A percentile compares a stretch with the other conserved stretches of the same genome.
phyloP scores from a whole-genome alignment of 1,140 invertebrate species.

The Plutomurus gul region DNA sequence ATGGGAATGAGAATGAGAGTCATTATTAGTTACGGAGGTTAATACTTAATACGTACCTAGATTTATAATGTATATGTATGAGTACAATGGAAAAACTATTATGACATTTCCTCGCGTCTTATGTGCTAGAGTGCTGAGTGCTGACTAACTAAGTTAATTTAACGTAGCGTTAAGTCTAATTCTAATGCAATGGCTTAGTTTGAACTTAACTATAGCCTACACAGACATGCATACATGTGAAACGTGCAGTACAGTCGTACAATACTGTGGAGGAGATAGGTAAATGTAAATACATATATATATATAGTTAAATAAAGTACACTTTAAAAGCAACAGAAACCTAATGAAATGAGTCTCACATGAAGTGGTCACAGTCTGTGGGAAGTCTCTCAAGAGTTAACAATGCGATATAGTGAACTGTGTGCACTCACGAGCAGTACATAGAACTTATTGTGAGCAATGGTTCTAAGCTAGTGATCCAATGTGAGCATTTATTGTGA shows the following conservation, averaged over 20 bases:
- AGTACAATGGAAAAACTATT: constrained; percentile 25
- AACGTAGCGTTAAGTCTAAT: not conserved
- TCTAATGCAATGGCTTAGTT: not conserved
- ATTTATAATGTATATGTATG: not conserved
- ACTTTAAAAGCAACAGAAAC: constrained; percentile 1
- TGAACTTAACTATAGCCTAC: no score
- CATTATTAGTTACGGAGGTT: not conserved
- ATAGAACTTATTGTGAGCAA: no score
- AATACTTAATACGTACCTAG: not conserved
- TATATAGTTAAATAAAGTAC: constrained; percentile 5
- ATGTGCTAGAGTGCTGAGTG: not conserved
- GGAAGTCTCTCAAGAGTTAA: constrained; percentile 24
- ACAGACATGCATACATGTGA: no score
- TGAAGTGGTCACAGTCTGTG: constrained; percentile 24
- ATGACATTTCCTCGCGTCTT: constrained; percentile 25
- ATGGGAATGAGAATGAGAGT: constrained; percentile 5
- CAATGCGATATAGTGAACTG: not conserved
- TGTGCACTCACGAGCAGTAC: not conserved
- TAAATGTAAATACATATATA: not conserved
- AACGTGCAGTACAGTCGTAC: no score
- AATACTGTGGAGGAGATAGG: no score
- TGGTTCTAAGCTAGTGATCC: no score
- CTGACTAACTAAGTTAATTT: not conserved
- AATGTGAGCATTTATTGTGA: no score
- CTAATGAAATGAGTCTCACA: constrained; percentile 22